phyloP scores from a whole-genome alignment of 2,113 vertebrate species.

The Cricetomys ansorgei region DNA sequence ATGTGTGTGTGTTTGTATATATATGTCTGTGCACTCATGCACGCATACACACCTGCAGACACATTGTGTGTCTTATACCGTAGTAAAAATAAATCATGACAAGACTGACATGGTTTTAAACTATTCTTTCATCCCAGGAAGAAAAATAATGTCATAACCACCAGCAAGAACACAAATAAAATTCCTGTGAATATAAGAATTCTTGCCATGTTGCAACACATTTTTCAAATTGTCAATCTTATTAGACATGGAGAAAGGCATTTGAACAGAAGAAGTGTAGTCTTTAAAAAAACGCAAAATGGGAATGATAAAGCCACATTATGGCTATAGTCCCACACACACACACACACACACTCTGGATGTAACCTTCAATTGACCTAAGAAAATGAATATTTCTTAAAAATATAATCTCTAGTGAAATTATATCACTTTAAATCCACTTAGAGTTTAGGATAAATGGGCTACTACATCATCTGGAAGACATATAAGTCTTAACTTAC shows the following conservation, averaged over 20 bases:
- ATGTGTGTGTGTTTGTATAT: neutral
- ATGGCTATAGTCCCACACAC: neutral
- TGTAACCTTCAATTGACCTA: neutral
- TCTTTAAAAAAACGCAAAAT: neutral
- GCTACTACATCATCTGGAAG: neutral
- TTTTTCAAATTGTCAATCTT: constrained; percentile 1
- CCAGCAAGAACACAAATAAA: neutral
- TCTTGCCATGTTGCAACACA: neutral
- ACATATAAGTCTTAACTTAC: neutral
- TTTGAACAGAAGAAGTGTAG: neutral
- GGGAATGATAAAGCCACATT: neutral
- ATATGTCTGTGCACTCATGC: neutral
- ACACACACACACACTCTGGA: neutral
- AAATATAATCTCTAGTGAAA: neutral
- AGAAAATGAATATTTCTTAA: neutral
- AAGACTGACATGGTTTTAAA: neutral
- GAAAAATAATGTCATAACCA: neutral
- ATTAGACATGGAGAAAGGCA: neutral
- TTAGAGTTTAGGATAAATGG: neutral
- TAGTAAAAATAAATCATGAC: neutral
- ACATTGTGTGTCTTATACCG: neutral
- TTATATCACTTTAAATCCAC: neutral
- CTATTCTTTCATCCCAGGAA: neutral
- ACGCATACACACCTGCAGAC: neutral
- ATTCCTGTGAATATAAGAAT: neutral